Evolutionary conservation across 2,113 vertebrate species (phyloP), one percentile per base, ranked within the genome.

Genomic region (Cyanoramphus novaezelandiae): DNA sequence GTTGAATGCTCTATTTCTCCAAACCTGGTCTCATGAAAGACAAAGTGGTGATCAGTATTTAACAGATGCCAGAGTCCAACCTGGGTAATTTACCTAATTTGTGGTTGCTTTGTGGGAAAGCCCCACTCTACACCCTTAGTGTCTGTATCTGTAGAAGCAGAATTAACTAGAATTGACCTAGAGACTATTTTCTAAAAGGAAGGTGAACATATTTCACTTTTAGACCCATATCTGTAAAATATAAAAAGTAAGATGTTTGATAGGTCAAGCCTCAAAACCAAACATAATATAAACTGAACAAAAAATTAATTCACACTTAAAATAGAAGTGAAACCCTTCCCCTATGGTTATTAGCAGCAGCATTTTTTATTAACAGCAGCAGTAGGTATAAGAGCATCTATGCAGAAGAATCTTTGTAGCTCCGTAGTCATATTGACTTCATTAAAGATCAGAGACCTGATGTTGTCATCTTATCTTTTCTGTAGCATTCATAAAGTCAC

Each of bases 271-370:
- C 53, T 46, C 64, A 95, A 96, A 97, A 91, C 27, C 43, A 77
- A 89, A 59, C 50, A 55, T 84, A 78, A 93, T 92, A 82, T 50
- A 69, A 96, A 93, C 67, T 92, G 59, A 63, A 84, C 24, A 94
- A 94, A 95, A 88, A 88, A 74, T 74, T 82, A 93, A 97, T 95
- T 95, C 71, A 55, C 92, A 77, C 88, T 92, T 96, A 92, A 87
- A 52, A 74, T 64, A 71, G n/a, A 96, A 97, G 78, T 62, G 65
- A 80, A 92, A 95, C 28, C 55, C 55, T 94, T 94, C 43, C 64
- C 60, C 60, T 74, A 37, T 2, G 1, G 31, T 92, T 93, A 88
- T 81, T 67, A 82, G 71, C 63, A 92, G 74, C 72, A 84, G 63
- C 27, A 29, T 60, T 91, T 86, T 75, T 86, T 88, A 93, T 90